Evolutionary conservation across 2,113 vertebrate genomes (phyloP).

Genomic region (Dendrocopos noguchii): DNA sequence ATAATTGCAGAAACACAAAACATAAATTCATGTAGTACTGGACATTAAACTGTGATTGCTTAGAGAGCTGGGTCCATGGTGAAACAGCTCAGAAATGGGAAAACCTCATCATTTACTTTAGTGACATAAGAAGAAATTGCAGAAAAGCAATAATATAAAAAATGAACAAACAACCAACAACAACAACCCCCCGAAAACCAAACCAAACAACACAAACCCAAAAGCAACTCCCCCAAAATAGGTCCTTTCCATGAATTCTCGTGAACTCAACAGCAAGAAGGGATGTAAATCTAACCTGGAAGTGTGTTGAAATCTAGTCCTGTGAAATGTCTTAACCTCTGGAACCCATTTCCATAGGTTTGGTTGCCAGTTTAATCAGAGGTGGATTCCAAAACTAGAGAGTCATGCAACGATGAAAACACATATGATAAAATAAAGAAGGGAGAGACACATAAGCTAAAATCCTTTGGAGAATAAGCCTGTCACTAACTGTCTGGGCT

Average conservation of each 20-base stretch:
- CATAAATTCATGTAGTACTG: neutral
- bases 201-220: no score
- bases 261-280: neutral
- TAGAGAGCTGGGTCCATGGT: neutral
- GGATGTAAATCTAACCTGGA: neutral
- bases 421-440: neutral
- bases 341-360: neutral
- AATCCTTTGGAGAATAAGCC: neutral
- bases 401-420: neutral
- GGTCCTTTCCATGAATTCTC: neutral
- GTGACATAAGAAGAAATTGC: neutral
- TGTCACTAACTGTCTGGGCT: neutral
- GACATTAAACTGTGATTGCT: neutral
- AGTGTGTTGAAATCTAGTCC: neutral
- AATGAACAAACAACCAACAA: no score
- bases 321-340: neutral
- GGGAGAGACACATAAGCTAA: rapidly evolving
- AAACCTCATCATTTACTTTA: neutral
- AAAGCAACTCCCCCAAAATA: no score
- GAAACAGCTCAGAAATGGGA: neutral
- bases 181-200: no score
- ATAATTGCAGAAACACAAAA: neutral
- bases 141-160: neutral
- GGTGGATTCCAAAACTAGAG: neutral
- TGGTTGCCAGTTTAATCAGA: neutral